phyloP scores from a whole-genome alignment of 2,888 invertebrate genomes.

The Drosophila neoperkinsi region DNA sequence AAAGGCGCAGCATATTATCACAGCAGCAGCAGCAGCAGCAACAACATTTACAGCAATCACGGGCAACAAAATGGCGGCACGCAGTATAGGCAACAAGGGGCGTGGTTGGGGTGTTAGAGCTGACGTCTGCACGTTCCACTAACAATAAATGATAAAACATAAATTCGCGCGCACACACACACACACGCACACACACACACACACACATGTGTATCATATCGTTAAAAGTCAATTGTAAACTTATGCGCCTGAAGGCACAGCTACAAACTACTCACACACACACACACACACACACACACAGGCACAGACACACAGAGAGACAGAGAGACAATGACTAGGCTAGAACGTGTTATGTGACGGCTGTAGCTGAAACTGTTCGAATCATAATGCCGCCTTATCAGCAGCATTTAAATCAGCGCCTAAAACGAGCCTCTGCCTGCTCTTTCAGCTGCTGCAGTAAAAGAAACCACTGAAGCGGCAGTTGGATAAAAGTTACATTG shows the following conservation, averaged over 20 bases:
- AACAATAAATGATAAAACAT: slow-evolving; percentile 82
- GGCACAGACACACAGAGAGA: slow-evolving; percentile 10
- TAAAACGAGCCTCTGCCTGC: slow-evolving; percentile 33
- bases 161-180: slow-evolving; percentile 64
- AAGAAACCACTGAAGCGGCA: slow-evolving; percentile 77
- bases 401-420: slow-evolving; percentile 78
- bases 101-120: slow-evolving; percentile 43
- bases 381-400: slow-evolving; percentile 79
- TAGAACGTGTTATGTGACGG: slow-evolving; percentile 58
- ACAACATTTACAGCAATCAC: slow-evolving; percentile 28
- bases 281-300: slow-evolving; percentile 16
- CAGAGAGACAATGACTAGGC: slow-evolving; percentile 21
- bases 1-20: slow-evolving; percentile 74
- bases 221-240: slow-evolving; percentile 82
- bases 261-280: slow-evolving; percentile 58
- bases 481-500: slow-evolving; percentile 76
- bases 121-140: slow-evolving; percentile 74
- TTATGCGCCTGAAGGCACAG: slow-evolving; percentile 68
- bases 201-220: slow-evolving; percentile 57
- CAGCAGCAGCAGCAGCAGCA: slow-evolving; percentile 28
- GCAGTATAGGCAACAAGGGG: slow-evolving; percentile 46
- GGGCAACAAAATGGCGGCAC: slow-evolving; percentile 57
- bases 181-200: slow-evolving; percentile 24
- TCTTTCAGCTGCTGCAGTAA: slow-evolving; percentile 60
- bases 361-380: slow-evolving; percentile 62